phyloP scores from a whole-genome alignment of 2,797 vertebrate species.

The Anisognathus igniventris region DNA sequence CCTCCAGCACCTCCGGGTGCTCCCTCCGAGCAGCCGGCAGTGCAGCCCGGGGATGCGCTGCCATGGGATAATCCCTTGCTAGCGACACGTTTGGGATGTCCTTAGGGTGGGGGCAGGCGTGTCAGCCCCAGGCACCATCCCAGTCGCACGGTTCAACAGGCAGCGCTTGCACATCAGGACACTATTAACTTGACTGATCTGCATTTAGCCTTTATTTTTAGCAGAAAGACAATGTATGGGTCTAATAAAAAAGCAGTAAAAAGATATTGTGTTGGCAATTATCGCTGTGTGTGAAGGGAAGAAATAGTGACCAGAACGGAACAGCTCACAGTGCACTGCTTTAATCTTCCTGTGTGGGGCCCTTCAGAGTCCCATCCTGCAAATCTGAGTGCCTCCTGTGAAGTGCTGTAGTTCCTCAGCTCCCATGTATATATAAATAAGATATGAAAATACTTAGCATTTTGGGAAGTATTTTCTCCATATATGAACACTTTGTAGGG shows the following conservation, averaged over 20 bases:
- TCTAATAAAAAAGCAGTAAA: slow-evolving; percentile 49
- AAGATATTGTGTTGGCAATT: neutral
- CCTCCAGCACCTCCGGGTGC: neutral
- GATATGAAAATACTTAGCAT: neutral
- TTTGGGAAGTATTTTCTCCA: neutral
- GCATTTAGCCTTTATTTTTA: neutral
- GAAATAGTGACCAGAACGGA: neutral
- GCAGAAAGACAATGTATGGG: neutral
- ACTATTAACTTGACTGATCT: neutral
- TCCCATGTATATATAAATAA: neutral
- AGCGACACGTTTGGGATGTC: neutral
- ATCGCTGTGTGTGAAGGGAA: neutral
- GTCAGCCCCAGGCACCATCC: neutral
- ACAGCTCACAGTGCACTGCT: neutral
- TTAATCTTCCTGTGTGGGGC: neutral
- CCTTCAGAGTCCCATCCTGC: neutral
- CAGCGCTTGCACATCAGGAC: neutral
- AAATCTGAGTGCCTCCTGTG: neutral
- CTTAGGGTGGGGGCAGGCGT: neutral
- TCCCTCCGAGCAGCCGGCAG: neutral
- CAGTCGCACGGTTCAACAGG: accelerated
- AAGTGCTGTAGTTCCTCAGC: neutral
- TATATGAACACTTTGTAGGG: neutral
- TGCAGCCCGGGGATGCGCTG: neutral
- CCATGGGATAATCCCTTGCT: neutral